Evolutionary conservation across 2,888 invertebrate species (phyloP), one percentile per base, ranked within the genome.

Genomic region (Platypus cylindrus): DNA sequence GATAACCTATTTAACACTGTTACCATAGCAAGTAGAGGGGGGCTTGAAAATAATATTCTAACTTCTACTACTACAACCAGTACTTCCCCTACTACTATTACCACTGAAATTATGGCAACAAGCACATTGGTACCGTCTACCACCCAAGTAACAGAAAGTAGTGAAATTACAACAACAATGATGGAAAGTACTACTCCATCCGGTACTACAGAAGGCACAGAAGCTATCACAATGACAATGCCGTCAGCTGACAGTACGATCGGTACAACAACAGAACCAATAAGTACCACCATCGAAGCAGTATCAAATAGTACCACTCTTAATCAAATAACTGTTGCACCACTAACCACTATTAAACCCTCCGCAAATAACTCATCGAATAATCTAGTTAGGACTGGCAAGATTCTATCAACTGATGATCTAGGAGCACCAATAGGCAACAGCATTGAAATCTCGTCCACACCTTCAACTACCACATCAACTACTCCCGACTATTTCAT

Each of bases 401-500:
- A 50, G 44, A 43, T 56, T 14, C 41, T 58, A 30, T 30, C 32
- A 26, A 25, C 5, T 15, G 43, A 43, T 18, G 35, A 51, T 11
- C 43, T 47, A 34, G 45, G 45, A 14, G 47, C 48, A 24, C 46
- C 48, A 17, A 43, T 51, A 25, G 45, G 40, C 34, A 52, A 52
- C 43, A 48, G 46, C 30, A 38, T 51, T 5, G 50, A 52, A 17
- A 32, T 44, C 34, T 40, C 47, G 4, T 40, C 47, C 5, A 49
- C 49, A 14, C 43, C 46, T 17, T 41, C 45, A 20, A 44, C 40
- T 32, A 45, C 48, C 32, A 43, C 50, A 24, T 43, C 49, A 29
- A 44, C 48, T 34, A 44, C 53, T 18, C 74, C 75, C 34, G 68
- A 80, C 64, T 81, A 75, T 55, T 71, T 74, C 44, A 72, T 81